Percentiles rank a stretch among this genome's conserved stretches.
Conservation (phyloP, 1,140 invertebrate species). For the Medauroidea extradentata region DNA sequence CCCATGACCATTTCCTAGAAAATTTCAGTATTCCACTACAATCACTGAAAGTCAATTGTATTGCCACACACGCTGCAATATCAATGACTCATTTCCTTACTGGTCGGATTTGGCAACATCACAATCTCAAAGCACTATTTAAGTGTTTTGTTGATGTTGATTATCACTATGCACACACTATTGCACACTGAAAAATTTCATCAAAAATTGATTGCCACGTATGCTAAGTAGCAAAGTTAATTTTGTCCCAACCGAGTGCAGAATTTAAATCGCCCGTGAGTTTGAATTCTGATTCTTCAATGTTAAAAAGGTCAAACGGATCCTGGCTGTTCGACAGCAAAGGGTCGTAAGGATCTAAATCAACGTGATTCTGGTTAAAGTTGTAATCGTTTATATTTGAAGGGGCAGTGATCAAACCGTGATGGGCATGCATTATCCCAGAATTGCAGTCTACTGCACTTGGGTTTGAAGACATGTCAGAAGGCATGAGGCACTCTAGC, state of each 20-base stretch:
- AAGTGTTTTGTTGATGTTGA: too few relatives aligned
- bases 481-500: conserved; percentile 61
- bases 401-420: neutral
- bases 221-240: conserved; percentile 58
- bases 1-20: too few relatives aligned
- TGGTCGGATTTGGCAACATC: too few relatives aligned
- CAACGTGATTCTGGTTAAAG: conserved; percentile 31
- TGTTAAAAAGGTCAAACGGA: conserved; percentile 64
- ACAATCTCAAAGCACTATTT: too few relatives aligned
- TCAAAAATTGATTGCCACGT: neutral
- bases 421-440: conserved; percentile 8
- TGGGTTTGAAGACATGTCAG: conserved; percentile 24
- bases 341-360: conserved; percentile 54
- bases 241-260: conserved; percentile 53
- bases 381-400: neutral
- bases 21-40: too few relatives aligned
- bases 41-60: too few relatives aligned
- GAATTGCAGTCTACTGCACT: neutral
- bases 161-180: too few relatives aligned
- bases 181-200: too few relatives aligned
- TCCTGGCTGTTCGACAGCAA: conserved; percentile 56
- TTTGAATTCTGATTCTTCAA: conserved; percentile 63
- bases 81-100: too few relatives aligned
- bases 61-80: too few relatives aligned
- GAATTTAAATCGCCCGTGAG: conserved; percentile 50